Evolutionary conservation across 2,888 invertebrate genomes (phyloP), one percentile per base, ranked within the genome.

Genomic region (Brenthis ino): DNA sequence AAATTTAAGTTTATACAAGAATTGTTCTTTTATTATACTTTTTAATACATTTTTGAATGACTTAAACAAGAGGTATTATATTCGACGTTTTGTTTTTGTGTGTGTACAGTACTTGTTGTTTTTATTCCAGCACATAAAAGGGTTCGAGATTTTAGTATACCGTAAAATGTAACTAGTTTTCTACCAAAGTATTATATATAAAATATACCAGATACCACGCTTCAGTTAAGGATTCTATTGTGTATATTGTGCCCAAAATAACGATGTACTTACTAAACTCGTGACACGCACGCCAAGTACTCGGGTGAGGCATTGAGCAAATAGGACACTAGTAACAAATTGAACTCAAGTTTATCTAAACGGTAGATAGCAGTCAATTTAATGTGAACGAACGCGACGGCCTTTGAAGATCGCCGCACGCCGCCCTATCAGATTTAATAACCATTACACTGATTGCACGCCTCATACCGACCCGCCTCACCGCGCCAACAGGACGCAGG

Each of bases 381-480:
- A 60, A 60, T 48, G 28, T 64, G 51, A 67, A 56, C 60, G 58
- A 48, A 37, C 66, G 37, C 53, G 51, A 20, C 55, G 65, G 51
- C 57, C 64, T 68, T 68, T 68, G 68, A 68, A 57, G 63, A 64
- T 24, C 64, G 65, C 65, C 33, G 60, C 66, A 1, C 65, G 53
- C 67, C 60, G 65, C 55, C 65, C 65, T 75, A 75, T 75, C 74
- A 69, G 69, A 68, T 74, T 64, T 75, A 75, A 72, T 74, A 71
- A 68, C 73, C 71, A 70, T 72, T 72, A 74, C 69, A 53, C 57
- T 53, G 71, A 72, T 71, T 70, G 64, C 68, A 5, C 43, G 13
- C 63, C 1, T 33, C n/a, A 16, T 14, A 47, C 65, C 47, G 43
- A 43, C 55, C 13, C 56, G 16, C 24, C 48, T 24, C 56, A 16